Percentiles rank a stretch among this genome's conserved stretches.
Conservation (phyloP, 2,888 invertebrate species). For the Stictocephala bisonia region DNA sequence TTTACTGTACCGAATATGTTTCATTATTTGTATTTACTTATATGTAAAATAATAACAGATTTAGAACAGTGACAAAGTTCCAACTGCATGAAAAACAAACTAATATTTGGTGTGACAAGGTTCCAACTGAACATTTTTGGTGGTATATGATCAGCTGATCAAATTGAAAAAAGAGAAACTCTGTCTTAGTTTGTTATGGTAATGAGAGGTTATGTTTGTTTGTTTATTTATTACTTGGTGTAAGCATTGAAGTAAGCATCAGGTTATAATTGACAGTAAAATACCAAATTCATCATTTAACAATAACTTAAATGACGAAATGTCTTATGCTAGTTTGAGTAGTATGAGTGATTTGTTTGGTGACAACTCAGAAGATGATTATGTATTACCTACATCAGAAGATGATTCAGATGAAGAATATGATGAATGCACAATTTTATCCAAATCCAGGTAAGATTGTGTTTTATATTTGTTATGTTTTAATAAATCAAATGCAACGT, state of each 20-base stretch:
- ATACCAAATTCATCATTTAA: neutral
- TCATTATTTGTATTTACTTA: no score
- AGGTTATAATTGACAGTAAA: neutral
- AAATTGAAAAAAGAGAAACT: slow-evolving; percentile 13
- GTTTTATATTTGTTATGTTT: slow-evolving; percentile 12
- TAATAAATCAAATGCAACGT: neutral
- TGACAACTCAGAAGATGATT: slow-evolving; percentile 13
- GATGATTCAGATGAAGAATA: slow-evolving; percentile 14
- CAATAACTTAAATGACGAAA: slow-evolving; percentile 13
- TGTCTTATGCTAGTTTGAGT: slow-evolving; percentile 9
- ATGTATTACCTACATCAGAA: slow-evolving; percentile 2
- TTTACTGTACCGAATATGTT: no score
- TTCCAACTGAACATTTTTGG: slow-evolving; percentile 9
- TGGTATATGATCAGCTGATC: slow-evolving; percentile 13
- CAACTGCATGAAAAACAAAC: slow-evolving; percentile 9
- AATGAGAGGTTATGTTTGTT: slow-evolving; percentile 14
- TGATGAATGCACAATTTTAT: slow-evolving; percentile 16
- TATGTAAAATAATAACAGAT: slow-evolving; percentile 10
- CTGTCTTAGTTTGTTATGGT: slow-evolving; percentile 9
- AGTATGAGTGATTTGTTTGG: slow-evolving; percentile 8
- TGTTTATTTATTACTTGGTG: slow-evolving; percentile 1
- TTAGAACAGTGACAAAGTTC: slow-evolving; percentile 1
- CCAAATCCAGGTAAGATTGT: slow-evolving; percentile 6
- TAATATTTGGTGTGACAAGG: slow-evolving; percentile 3
- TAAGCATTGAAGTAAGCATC: no score